Base-by-base conservation (phyloP, 1,140 invertebrate genomes). In the Drosophila orena region DNA sequence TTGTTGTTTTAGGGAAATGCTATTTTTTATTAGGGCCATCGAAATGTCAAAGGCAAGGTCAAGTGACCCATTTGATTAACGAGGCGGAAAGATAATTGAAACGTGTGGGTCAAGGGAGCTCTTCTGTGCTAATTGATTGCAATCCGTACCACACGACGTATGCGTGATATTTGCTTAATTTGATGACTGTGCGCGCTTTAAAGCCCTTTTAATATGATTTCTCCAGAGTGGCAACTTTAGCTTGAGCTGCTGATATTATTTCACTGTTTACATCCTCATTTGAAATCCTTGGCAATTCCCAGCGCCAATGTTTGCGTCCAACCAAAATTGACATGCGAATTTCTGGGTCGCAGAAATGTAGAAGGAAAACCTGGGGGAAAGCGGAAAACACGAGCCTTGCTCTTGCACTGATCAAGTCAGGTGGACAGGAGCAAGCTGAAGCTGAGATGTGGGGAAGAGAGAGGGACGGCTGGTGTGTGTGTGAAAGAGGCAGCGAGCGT, bases 11-110 rank as follows among this genome's bases (percentile, higher is more conserved):
- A n/a, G 11, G 4, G 30, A 12, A 27, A 35, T 35, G 3, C 4
- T 12, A 8, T n/a, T 24, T 56, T 55, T 72, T 66, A 12, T 55
- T 49, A 14, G 58, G 66, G 69, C 74, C 58, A 10, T 37, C 57
- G 14, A 76, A 66, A 76, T 46, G 72, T 50, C 64, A 61, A 62
- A 77, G 55, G 56, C n/a, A 72, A 88, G 79, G 75, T 86, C 70
- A 79, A 78, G 61, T 68, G 65, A 65, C 27, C 35, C 64, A 60
- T 53, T 66, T 70, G 24, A 49, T 50, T 42, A 35, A 34, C 38
- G 15, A 27, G 17, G 34, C 50, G 27, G 15, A 35, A 47, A 40
- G 20, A 15, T 40, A 40, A 27, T 49, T 1, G 24, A 35, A 20
- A 4, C 27, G 17, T 17, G 61, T 20, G 30, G 22, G 22, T n/a